A percentile compares a stretch with the other conserved stretches of the same genome.
phyloP scores from a whole-genome alignment of 2,888 invertebrate species.

The Drosophila planitibia region DNA sequence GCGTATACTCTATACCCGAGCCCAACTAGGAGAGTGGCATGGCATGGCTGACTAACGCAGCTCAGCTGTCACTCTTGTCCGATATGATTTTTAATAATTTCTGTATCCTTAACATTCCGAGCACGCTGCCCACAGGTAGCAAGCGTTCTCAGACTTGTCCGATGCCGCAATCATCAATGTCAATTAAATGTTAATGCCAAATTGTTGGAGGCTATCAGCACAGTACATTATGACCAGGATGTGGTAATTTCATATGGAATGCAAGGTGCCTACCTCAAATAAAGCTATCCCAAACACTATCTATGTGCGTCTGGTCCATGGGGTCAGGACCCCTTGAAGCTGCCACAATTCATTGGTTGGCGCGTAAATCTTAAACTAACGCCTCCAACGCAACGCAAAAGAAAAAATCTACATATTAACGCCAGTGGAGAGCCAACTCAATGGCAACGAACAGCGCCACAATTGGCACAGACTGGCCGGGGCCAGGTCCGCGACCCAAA shows the following conservation, averaged over 20 bases:
- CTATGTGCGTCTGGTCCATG: background rate
- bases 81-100: conserved; percentile 78
- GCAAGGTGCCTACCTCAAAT: conserved; percentile 49
- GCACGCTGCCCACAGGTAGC: conserved; percentile 54
- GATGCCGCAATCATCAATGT: conserved; percentile 73
- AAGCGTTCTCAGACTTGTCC: conserved; percentile 70
- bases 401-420: conserved; percentile 75
- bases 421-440: conserved; percentile 60
- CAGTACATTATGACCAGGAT: conserved; percentile 56
- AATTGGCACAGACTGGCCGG: conserved; percentile 58
- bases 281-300: conserved; percentile 50
- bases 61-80: conserved; percentile 50
- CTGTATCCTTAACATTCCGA: conserved; percentile 44
- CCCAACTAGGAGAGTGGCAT: conserved; percentile 23
- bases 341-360: conserved; percentile 51
- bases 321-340: conserved; percentile 55
- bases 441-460: conserved; percentile 73
- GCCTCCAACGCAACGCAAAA: conserved; percentile 56
- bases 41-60: conserved; percentile 43
- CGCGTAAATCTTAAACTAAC: conserved; percentile 67
- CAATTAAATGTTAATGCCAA: conserved; percentile 78
- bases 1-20: conserved; percentile 33
- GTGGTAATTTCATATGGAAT: conserved; percentile 40
- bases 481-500: conserved; percentile 54
- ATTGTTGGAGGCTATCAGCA: conserved; percentile 55